A percentile compares a stretch with the other conserved stretches of the same genome.
phyloP scores from a whole-genome alignment of 2,888 invertebrate genomes.

The Furcula furcula region DNA sequence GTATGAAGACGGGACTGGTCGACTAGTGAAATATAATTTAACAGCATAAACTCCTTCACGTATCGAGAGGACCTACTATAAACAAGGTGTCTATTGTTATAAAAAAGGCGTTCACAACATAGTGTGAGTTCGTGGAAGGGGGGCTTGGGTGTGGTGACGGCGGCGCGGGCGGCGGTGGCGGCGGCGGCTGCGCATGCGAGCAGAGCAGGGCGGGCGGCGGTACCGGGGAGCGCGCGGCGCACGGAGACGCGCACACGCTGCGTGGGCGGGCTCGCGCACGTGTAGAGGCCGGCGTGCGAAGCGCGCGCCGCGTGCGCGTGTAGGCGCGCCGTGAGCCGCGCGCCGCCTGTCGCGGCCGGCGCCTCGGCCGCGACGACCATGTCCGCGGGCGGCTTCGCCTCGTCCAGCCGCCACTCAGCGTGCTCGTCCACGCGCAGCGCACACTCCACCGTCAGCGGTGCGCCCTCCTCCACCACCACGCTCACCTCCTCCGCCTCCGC shows the following conservation, averaged over 20 bases:
- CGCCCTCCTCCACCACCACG: slow-evolving; percentile 54
- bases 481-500: slow-evolving; percentile 28
- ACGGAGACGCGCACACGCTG: slow-evolving; percentile 50
- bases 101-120: too few relatives aligned
- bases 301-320: slow-evolving; percentile 42
- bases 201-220: slow-evolving; percentile 14
- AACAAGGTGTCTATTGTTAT: too few relatives aligned
- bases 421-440: slow-evolving; percentile 55
- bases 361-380: slow-evolving; percentile 45
- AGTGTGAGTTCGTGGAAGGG: too few relatives aligned
- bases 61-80: too few relatives aligned
- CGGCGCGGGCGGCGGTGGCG: slow-evolving; percentile 7
- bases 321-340: slow-evolving; percentile 47
- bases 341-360: slow-evolving; percentile 35
- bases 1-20: too few relatives aligned
- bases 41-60: too few relatives aligned
- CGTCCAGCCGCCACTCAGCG: slow-evolving; percentile 51
- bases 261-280: slow-evolving; percentile 45
- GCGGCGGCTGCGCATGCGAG: slow-evolving; percentile 16
- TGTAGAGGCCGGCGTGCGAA: slow-evolving; percentile 56
- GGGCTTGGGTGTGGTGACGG: neutral
- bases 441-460: slow-evolving; percentile 63
- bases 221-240: slow-evolving; percentile 23
- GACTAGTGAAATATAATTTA: too few relatives aligned
- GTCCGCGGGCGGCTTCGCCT: slow-evolving; percentile 47